Evolutionary conservation across 1,140 invertebrate genomes (phyloP), one percentile per base, ranked within the genome.

Genomic region (Whitmania pigra): DNA sequence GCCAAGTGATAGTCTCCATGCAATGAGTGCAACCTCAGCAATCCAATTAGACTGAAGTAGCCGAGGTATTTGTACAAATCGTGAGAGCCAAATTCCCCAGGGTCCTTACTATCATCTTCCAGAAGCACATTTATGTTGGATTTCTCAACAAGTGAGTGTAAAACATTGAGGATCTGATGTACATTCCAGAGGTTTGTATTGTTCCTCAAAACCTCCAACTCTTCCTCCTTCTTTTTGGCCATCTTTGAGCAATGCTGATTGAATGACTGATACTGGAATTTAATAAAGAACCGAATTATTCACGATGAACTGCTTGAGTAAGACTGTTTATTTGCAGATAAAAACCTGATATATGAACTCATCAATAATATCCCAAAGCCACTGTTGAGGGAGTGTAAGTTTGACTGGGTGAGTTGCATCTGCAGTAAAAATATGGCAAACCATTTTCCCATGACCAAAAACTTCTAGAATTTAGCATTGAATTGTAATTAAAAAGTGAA

Each of bases 281-380:
- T 68, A n/a, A 68, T 31, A 31, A 29, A 17, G 20, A 73, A 73
- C 25, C 31, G 9, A 63, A 25, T 57, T 68, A 40, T 20, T 73
- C 36, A 29, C 22, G 43, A 53, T 67, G 13, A 20, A 71, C 40
- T 43, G 18, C 18, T 70, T 53, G 5, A 67, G 72, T n/a, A 63
- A 1, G 0, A 68, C 27, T 3, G n/a, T 22, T 20, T 22, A 68
- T 7, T 40, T n/a, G 20, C 4, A 31, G 17, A 68, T 31, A 68
- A 31, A 68, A 15, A 85, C 85, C 79, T 87, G 87, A 77, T 88
- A 88, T 71, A 88, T 86, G 75, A 88, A 88, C 81, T 99, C 97
- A 85, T 99, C 96, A 78, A 99, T 93, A 25, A 99, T 88, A 80
- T 99, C 96, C 97, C 97, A 99, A 6, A 99, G 83, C 97, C 96